These are phyloP conservation scores for Sparidentex hasta DNA, from an alignment of 2,797 vertebrate species.

Conservation along the genomic window DNA sequence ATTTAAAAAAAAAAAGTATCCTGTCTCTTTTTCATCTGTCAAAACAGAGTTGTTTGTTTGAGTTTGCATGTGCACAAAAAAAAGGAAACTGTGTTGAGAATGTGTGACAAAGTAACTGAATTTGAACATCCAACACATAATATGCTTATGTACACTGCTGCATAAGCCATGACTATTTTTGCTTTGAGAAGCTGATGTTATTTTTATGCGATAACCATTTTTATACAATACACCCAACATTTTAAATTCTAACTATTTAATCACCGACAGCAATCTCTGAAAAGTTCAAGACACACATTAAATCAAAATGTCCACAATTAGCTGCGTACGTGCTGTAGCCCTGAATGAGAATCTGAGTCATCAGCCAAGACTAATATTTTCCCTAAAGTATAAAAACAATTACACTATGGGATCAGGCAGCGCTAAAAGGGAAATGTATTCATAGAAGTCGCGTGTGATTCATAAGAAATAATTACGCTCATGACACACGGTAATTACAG, in stretches of 20 bases:
- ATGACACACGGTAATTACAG: not conserved
- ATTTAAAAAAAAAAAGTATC: not conserved
- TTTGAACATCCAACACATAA: not conserved
- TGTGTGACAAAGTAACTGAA: no score
- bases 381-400: slow-evolving; percentile 18
- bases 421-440: slow-evolving; percentile 12
- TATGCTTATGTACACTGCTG: not conserved
- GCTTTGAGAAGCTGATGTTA: not conserved
- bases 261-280: not conserved
- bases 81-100: not conserved
- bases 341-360: slow-evolving; percentile 25
- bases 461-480: slow-evolving; percentile 13
- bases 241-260: not conserved
- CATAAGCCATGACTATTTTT: not conserved
- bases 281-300: not conserved
- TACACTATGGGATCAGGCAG: slow-evolving; percentile 24
- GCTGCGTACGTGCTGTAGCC: slow-evolving; percentile 7
- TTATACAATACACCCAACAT: not conserved
- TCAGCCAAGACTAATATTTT: slow-evolving; percentile 33
- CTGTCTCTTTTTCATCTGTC: not conserved
- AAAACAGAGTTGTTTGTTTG: not conserved
- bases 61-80: not conserved
- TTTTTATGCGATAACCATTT: not conserved
- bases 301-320: slow-evolving; percentile 17
- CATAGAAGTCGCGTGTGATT: slow-evolving; percentile 5